Base-by-base conservation (phyloP, 2,888 invertebrate genomes). In the Polymixis lichenea region DNA sequence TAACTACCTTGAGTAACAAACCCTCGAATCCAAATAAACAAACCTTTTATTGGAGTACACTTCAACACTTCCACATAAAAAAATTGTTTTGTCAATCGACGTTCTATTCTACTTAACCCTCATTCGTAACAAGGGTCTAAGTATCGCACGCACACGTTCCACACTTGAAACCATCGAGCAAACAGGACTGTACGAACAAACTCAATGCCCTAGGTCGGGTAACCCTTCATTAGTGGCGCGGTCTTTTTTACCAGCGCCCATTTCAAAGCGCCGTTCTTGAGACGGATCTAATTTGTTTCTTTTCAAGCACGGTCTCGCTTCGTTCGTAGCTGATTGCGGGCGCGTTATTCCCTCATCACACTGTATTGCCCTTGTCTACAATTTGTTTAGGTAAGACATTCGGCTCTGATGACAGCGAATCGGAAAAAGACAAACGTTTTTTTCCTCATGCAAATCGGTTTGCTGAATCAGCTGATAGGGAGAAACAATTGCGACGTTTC, bases 261-360 rank as follows among this genome's bases (percentile, higher is more conserved):
- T 93, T 94, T 93, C 91, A 94, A 93, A 93, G 92, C 91, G 86
- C 90, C 91, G 94, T 94, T 94, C 95, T 95, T 92, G 93, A 95
- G 94, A 94, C 93, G 93, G 92, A 94, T 95, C 95, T 95, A 95
- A 95, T 95, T 95, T 95, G 95, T 95, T 95, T 94, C 95, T 95
- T 95, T 95, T 94, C 94, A 95, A 94, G 93, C 93, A 91, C 91
- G 90, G 90, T 91, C 91, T 90, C 92, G 91, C 92, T 91, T 90
- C 91, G 90, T 88, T 91, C 87, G 88, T 80, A 82, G 90, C 91
- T 95, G 95, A 95, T 95, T 95, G 92, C 92, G 93, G 83, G 88
- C 70, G 84, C 91, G 92, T 90, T 93, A 92, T 92, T 91, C 92
- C 90, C 91, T 93, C 93, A 93, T 93, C 92, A 88, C 82, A 67